phyloP scores from a whole-genome alignment of 2,797 vertebrate genomes.

The Parotocinclus haroldoi region DNA sequence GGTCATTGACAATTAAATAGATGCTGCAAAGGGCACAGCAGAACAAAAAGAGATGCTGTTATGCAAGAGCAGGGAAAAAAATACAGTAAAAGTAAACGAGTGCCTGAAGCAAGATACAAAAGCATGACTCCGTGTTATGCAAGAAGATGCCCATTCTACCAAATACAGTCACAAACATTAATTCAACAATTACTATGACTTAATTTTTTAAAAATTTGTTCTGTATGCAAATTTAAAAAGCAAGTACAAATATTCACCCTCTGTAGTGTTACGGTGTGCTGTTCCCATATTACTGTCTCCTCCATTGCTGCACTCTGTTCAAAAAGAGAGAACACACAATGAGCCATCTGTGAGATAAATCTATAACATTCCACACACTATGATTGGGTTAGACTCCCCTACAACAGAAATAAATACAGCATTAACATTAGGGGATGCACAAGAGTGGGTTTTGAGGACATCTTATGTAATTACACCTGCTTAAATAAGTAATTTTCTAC shows the following conservation, averaged over 20 bases:
- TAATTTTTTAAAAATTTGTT: no score
- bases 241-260: constrained; percentile 75
- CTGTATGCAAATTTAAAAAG: background rate
- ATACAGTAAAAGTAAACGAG: background rate
- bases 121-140: background rate
- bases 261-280: constrained; percentile 89
- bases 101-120: background rate
- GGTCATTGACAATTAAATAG: no score
- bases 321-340: constrained; percentile 15
- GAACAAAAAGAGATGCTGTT: constrained; percentile 3
- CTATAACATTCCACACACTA: constrained; percentile 22
- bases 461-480: no score
- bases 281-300: constrained; percentile 91
- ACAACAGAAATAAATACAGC: constrained; percentile 10
- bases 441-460: no score
- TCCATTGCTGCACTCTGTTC: constrained; percentile 85
- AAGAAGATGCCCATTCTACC: background rate
- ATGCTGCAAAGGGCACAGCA: background rate
- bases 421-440: no score
- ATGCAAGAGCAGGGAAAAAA: constrained; percentile 3
- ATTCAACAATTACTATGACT: background rate
- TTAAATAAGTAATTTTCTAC: no score
- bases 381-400: constrained; percentile 4
- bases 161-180: background rate
- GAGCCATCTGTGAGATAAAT: constrained; percentile 21